These are phyloP conservation scores for Cryptus armator DNA, from an alignment of 2,888 invertebrate genomes.

Conservation along the genomic window DNA sequence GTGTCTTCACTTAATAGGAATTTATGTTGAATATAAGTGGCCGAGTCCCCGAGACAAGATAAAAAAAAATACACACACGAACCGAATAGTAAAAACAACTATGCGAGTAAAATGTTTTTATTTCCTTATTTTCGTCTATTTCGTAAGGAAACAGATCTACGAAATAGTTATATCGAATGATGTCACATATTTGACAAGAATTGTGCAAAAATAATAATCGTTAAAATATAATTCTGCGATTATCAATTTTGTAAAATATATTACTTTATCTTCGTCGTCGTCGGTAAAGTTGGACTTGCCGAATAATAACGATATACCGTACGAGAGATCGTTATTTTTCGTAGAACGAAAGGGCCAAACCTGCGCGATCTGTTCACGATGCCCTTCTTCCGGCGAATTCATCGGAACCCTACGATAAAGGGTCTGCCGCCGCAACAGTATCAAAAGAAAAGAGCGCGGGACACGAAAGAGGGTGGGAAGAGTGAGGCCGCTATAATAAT, in stretches of 20 bases:
- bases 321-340: constrained; percentile 66
- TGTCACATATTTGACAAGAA: not conserved
- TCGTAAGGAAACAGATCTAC: not conserved
- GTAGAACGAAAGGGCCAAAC: constrained; percentile 66
- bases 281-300: constrained; percentile 31
- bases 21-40: constrained; percentile 35
- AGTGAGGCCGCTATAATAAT: constrained; percentile 72
- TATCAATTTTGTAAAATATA: not conserved
- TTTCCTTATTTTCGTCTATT: not conserved
- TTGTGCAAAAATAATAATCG: too few relatives aligned
- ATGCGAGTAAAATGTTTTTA: not conserved
- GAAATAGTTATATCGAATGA: not conserved
- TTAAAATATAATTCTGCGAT: too few relatives aligned
- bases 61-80: not conserved
- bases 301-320: constrained; percentile 38
- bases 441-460: constrained; percentile 65
- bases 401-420: constrained; percentile 26
- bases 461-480: constrained; percentile 64
- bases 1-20: constrained; percentile 57
- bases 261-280: not conserved
- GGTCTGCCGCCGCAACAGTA: constrained; percentile 54
- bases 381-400: constrained; percentile 56
- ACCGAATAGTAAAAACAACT: not conserved
- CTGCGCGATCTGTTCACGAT: constrained; percentile 36
- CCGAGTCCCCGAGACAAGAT: not conserved